Base-by-base conservation (phyloP, 2,797 vertebrate genomes). In the Paguma larvata region DNA sequence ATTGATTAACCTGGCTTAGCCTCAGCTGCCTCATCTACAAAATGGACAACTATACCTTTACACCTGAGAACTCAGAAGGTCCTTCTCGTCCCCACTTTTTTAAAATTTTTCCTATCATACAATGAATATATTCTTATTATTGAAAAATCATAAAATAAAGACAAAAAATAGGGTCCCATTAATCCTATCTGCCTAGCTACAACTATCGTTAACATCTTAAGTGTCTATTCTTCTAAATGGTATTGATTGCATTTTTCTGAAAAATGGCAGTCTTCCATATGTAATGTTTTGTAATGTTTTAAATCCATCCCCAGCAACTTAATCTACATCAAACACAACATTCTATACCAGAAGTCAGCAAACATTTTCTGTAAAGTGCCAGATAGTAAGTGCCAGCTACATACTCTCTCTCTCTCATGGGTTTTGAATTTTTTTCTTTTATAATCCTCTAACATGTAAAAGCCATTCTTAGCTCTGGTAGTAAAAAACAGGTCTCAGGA, bases 371-470 rank as follows among this genome's bases (percentile, higher is more conserved):
- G 6, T 62, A 59, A 82, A 96, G 32, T 12, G 73, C 91, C 34
- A 90, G 48, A 70, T 0, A 32, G 65, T 46, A 90, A 87, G 63
- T 77, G 38, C 12, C 23, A 94, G 46, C 14, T 63, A 95, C 16
- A 85, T 46, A 32, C 14, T 78, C 68, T 79, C 51, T 67, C 6
- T 56, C 16, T 14, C 56, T 84, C 25, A 5, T 32, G 41, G 18
- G 2, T 59, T 16, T 5, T 46, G 6, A 53, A 9, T n/a, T 41
- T 46, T 78, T 95, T 90, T 48, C 18, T 87, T 75, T 83, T 30
- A 79, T 85, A 62, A 95, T 88, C 38, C 6, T 70, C 78, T 84
- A 79, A 85, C 91, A 95, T 59, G 14, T 79, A 87, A 89, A 89
- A 90, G n/a, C 3, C 5, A 65, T 67, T 79, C 41, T 86, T 92